Evolutionary conservation across 2,888 invertebrate genomes (phyloP), one percentile per base, ranked within the genome.

Genomic region (Merodon equestris): DNA sequence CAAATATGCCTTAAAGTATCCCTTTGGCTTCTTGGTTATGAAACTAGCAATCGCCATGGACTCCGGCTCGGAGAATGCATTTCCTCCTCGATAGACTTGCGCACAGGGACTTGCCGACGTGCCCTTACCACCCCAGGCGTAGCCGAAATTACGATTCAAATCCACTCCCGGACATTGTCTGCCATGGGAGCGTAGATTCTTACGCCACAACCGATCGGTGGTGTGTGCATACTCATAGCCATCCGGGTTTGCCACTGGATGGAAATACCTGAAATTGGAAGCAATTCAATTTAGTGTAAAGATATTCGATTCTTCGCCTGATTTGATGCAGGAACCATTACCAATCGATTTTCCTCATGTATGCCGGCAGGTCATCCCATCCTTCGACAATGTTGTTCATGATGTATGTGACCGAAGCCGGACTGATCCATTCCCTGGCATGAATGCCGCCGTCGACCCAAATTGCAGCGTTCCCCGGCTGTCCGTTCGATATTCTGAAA

Each of bases 391-490:
- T 87, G 72, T 92, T 90, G 85, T 95, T 92, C 14, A 95, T 92
- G 42, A 95, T 90, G 86, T 92, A 96, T 0, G 95, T 94, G 1
- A 94, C 94, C 0, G 93, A 91, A 0, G 96, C 94, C 0, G 94
- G 93, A 47, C 94, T 93, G 84, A 96, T 95, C 96, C 96, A 98
- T 90, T 98, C 98, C 17, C 97, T 91, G 0, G 96, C 95, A 84
- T 97, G 96, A 82, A 96, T 96, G 15, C 95, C 93, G 0, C 93
- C 94, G 84, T 94, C 94, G 45, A 94, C 88, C 94, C 94, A 95
- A 10, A 95, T 90, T 0, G 93, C 93, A 0, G 90, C 89, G 77
- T 92, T 93, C 5, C 88, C 88, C 0, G 88, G 83, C 34, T 91
- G 89, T 4, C 94, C 93, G 84, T 94, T 94, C 3, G 94, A 94